Evolutionary conservation across 2,797 vertebrate species (phyloP).

Genomic region (Zenarchopterus dispar): DNA sequence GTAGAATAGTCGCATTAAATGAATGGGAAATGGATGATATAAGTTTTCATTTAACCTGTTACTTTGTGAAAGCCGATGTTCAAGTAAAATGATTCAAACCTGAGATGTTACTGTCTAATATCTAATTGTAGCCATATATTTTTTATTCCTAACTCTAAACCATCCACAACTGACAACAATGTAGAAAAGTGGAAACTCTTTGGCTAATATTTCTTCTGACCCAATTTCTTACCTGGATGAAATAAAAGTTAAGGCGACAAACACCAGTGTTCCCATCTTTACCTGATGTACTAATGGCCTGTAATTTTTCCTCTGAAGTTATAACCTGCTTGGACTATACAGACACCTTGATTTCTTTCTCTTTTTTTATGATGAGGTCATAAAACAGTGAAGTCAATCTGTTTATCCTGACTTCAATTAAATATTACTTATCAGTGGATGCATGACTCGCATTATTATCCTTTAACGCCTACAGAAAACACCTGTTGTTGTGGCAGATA

Average conservation of each 20-base stretch:
- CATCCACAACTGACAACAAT: no score
- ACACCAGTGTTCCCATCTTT: slow-evolving; percentile 3
- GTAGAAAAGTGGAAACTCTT: no score
- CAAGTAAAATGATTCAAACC: no score
- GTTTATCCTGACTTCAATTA: slow-evolving; percentile 58
- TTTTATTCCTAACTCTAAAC: no score
- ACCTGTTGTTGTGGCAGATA: slow-evolving; percentile 60
- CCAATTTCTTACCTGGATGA: slow-evolving; percentile 33
- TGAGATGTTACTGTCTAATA: no score
- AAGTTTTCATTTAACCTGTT: no score
- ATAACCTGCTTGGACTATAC: slow-evolving; percentile 26
- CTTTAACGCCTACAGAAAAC: slow-evolving; percentile 37
- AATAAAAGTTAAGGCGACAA: neutral
- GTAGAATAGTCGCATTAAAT: no score
- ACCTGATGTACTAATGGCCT: neutral
- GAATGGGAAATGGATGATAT: no score
- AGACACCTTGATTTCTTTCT: slow-evolving; percentile 47
- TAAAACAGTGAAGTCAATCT: slow-evolving; percentile 23
- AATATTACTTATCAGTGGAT: slow-evolving; percentile 55
- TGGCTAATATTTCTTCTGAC: no score
- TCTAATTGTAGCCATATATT: no score
- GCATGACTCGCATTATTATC: slow-evolving; percentile 49
- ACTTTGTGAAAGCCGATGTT: no score
- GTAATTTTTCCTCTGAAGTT: slow-evolving; percentile 31
- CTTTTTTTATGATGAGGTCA: slow-evolving; percentile 58